These are phyloP conservation scores for Zosterops pallidus DNA, from an alignment of 2,113 vertebrate species.

Conservation along the genomic window DNA sequence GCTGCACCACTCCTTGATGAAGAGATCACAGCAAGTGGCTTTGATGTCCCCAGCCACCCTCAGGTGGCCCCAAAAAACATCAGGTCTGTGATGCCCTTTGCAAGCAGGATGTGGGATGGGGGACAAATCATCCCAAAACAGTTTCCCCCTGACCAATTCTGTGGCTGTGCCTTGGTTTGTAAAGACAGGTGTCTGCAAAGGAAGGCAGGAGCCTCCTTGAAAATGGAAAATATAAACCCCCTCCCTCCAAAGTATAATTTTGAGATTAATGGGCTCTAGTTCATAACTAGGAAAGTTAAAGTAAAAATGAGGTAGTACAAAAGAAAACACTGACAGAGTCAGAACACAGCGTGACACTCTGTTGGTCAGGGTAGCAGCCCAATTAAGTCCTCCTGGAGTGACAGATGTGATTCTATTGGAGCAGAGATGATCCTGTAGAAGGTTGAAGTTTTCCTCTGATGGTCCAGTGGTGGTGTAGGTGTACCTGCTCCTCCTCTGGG, in stretches of 20 bases:
- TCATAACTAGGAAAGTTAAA: neutral
- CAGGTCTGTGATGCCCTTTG: neutral
- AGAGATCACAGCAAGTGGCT: neutral
- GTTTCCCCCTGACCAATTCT: neutral
- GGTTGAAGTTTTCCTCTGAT: neutral
- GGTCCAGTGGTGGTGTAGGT: neutral
- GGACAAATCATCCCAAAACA: neutral
- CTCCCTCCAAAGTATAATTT: neutral
- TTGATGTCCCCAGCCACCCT: fast-evolving
- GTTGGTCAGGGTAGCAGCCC: neutral
- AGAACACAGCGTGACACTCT: neutral
- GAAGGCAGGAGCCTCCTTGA: neutral
- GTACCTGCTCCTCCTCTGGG: neutral
- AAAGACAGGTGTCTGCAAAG: neutral
- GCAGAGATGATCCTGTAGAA: neutral
- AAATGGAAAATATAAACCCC: neutral
- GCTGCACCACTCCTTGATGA: neutral
- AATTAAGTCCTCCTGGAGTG: neutral
- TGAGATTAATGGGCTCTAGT: neutral
- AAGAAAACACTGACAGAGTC: neutral
- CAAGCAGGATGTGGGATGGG: neutral
- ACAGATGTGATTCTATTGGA: neutral
- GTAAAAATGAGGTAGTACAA: neutral
- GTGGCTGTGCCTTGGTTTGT: neutral
- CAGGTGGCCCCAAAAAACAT: neutral